Evolutionary conservation across 1,140 invertebrate species (phyloP), one percentile per base, ranked within the genome.

Genomic region (Venustaconcha ellipsiformis): DNA sequence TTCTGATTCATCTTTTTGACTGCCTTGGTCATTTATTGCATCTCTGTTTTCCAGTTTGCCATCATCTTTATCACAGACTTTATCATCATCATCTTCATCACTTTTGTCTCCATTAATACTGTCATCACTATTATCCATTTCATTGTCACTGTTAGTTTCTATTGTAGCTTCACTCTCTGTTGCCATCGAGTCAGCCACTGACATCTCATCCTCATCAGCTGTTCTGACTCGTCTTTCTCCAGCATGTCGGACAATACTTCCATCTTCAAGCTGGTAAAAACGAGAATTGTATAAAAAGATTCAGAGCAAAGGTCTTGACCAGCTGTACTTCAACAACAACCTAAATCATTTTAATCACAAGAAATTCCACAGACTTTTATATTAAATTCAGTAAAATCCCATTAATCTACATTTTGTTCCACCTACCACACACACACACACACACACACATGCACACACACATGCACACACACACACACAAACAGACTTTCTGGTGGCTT

Each of bases 151-250:
- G 30, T 68, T 71, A 2, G 70, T 74, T 70, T 80, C 81, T 23
- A 78, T 71, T 20, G 76, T 74, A 23, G 82, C 23, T 26, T 84
- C 83, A 79, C 73, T 80, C 67, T 82, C 83, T 68, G 80, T 72
- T 64, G 78, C 70, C 26, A 80, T 15, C 13, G 83, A 83, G 55
- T 83, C 82, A 57, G 80, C 73, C 13, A 86, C 59, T 55, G 86
- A 83, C 58, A 78, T 70, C 55, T 78, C 74, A 77, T 90, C 88
- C 15, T 89, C 87, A 14, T 90, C 89, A 0, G 82, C 63, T 58
- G 79, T 79, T 75, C 84, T 85, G 20, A 88, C 83, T 81, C 86
- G 88, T 58, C 90, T 83, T 78, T 91, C 91, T 66, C 90, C 89
- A 48, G 78, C 72, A 82, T 91, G 91, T 18, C 87, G 78, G 57